Evolutionary conservation across 1,140 invertebrate species (phyloP), one percentile per base, ranked within the genome.

Genomic region (Macrostomum lignano): DNA sequence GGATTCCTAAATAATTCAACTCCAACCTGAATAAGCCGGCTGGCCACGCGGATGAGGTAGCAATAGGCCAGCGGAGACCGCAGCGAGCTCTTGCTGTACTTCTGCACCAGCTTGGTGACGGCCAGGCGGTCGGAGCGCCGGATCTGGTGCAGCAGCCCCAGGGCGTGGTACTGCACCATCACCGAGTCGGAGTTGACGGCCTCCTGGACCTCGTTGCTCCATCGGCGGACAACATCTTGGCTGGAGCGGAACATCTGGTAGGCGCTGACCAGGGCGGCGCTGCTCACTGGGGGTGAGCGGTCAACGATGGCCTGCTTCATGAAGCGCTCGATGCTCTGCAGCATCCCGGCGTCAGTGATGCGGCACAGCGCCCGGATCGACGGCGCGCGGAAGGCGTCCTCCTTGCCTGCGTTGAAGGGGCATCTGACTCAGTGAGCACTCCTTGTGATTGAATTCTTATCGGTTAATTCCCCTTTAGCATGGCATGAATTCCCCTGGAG

Each of bases 231-330:
- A 7, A 96, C 69, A 47, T 96, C 86, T 0, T 70, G 68, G 6
- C 75, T 72, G 39, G 91, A 54, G 53, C 88, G 78, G 25, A 78
- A 47, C 1, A 73, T 69, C 24, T 21, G 29, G 35, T 23, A 31
- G 17, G 22, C 24, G 20, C 10, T 31, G 0, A 91, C 81, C 17
- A 98, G 60, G 3, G 91, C 84, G 5, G 91, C 86, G 46, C 79
- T 86, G 21, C 82, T 81, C 0, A 98, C 84, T 11, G 74, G 73
- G 15, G 78, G 67, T 21, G 54, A 56, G 43, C 78, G 74, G 58
- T 96, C 88, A n/a, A 98, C 86, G 42, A 98, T 96, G 1, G 88
- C 88, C 57, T 96, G 82, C 52, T 96, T 93, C 82, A 98, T 93
- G 52, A 96, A 96, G 30, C 91, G 65, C 53, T 98, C 88, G 42